Conservation (phyloP, 2,888 invertebrate species). For the Sicus ferrugineus region DNA sequence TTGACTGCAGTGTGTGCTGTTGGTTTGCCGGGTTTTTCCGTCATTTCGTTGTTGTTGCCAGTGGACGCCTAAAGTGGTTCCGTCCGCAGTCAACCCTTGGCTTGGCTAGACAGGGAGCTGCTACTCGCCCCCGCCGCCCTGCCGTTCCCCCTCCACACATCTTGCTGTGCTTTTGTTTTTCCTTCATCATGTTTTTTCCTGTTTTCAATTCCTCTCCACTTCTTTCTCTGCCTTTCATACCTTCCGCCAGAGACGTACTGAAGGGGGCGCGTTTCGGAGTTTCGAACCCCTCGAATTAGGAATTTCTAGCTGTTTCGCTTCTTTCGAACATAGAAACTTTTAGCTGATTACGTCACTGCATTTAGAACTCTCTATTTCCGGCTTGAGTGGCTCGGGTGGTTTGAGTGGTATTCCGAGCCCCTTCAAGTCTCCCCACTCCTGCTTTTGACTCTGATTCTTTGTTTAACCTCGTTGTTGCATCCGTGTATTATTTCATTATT, state of each 20-base stretch:
- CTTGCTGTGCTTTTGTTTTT: not conserved
- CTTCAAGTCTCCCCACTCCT: not conserved
- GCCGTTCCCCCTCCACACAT: not conserved
- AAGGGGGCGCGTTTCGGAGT: too few relatives aligned
- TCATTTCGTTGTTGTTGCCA: slow-evolving; percentile 25
- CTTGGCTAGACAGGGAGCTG: not conserved
- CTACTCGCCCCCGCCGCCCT: not conserved
- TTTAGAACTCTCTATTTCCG: slow-evolving; percentile 39
- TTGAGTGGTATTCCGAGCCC: too few relatives aligned
- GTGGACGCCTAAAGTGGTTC: slow-evolving; percentile 17
- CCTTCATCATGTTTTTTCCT: not conserved
- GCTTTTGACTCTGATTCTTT: not conserved
- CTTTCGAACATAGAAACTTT: too few relatives aligned
- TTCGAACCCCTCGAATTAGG: too few relatives aligned
- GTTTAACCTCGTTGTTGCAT: not conserved
- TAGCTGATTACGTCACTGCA: slow-evolving; percentile 36
- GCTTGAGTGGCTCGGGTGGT: slow-evolving; percentile 37
- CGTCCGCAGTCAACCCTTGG: not conserved
- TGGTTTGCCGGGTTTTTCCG: slow-evolving; percentile 3
- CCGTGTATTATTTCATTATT: slow-evolving; percentile 37
- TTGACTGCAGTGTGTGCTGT: not conserved
- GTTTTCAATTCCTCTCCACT: not conserved
- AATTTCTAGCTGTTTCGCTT: too few relatives aligned
- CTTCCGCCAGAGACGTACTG: too few relatives aligned
- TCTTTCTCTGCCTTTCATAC: slow-evolving; percentile 13